Evolutionary conservation across 2,797 vertebrate genomes (phyloP).

Genomic region (Ctenopoma multispine): DNA sequence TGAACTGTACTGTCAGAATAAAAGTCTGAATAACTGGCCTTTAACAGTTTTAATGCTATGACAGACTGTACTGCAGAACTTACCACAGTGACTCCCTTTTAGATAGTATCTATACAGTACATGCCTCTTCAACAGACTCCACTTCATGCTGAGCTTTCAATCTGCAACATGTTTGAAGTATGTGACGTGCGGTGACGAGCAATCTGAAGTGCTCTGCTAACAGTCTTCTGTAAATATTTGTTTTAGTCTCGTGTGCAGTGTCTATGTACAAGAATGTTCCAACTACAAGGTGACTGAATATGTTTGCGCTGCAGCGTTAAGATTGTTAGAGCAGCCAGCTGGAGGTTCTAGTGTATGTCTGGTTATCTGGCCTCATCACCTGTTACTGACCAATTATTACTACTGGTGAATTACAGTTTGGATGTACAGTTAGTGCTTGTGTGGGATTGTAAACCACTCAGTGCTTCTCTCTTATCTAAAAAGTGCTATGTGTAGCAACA

Average conservation of each 20-base stretch:
- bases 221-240: slow-evolving; percentile 8
- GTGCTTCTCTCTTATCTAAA: background rate
- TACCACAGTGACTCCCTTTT: background rate
- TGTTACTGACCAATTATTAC: slow-evolving; percentile 19
- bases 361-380: background rate
- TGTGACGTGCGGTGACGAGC: slow-evolving; percentile 14
- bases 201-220: background rate
- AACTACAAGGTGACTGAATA: background rate
- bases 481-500: slow-evolving; percentile 37
- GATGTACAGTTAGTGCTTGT: slow-evolving; percentile 1
- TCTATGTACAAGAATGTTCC: slow-evolving; percentile 5
- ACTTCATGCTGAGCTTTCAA: background rate
- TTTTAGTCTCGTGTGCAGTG: slow-evolving; percentile 9
- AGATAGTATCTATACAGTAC: background rate
- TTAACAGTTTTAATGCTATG: background rate
- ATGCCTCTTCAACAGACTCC: background rate
- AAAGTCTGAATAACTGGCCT: background rate
- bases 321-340: slow-evolving; percentile 7
- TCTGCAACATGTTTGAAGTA: background rate
- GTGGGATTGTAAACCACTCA: background rate
- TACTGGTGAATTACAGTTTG: slow-evolving; percentile 15
- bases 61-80: background rate
- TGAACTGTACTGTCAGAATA: background rate
- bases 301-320: slow-evolving; percentile 4
- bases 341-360: background rate